Base-by-base conservation (phyloP, 2,888 invertebrate genomes). In the Drosophila meridionalis region DNA sequence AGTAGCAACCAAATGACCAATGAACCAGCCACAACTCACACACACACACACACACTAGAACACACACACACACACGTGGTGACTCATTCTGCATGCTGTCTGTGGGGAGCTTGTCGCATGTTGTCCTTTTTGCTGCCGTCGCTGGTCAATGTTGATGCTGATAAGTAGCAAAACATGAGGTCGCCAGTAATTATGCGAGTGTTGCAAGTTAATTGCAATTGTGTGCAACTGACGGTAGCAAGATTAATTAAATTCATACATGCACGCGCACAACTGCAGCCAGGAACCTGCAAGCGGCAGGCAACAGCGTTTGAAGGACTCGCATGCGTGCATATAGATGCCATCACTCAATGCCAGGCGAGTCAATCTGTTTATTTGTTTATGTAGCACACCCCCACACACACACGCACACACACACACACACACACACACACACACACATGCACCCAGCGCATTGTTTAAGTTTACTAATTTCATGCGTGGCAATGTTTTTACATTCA, bases 171-270 rank as follows among this genome's bases (percentile, higher is more conserved):
- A 88, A 91, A 90, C 92, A 90, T 91, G 90, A 90, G 90, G 92
- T 91, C 86, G 86, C 80, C 84, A 87, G 90, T 91, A 91, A 91
- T 89, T 91, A 90, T 91, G 90, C 86, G 88, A 91, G 87, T 84
- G 91, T 91, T 91, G 92, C 91, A 90, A 92, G 90, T 91, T 92
- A 92, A 91, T 92, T 91, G 90, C 91, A 89, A 91, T 90, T 91
- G 90, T 89, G 89, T 92, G 92, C 89, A 89, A 91, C 89, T 91
- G 92, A 91, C 83, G 90, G 90, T 88, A 82, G 87, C 84, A 83
- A 89, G 90, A 92, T 91, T 92, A 92, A 92, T 91, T 91, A 92
- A 91, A 91, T 90, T 91, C 87, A 87, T 85, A 81, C 74, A 69
- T 75, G 67, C 66, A 61, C 52, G 68, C 43, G 56, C 70, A 59